Base-by-base conservation (phyloP, 1,140 invertebrate species). In the Drosophila sulfurigaster region DNA sequence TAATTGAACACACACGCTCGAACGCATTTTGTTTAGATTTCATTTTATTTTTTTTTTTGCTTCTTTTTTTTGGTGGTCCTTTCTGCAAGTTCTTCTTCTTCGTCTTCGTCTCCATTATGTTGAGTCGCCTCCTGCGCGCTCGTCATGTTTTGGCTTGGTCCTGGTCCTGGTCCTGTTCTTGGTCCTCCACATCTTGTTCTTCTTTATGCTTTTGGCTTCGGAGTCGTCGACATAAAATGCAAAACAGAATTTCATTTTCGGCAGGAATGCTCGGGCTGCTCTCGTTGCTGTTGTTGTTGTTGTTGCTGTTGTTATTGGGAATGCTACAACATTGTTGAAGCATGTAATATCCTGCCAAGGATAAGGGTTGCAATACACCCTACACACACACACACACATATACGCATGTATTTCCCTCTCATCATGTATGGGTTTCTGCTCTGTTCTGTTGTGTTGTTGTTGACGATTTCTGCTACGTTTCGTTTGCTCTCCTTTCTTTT, bases 11-110 rank as follows among this genome's bases (percentile, higher is more conserved):
- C 83, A 91, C 88, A 91, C 79, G 89, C 88, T 88, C 79, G 75
- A 91, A 85, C 85, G 88, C 83, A 91, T 91, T 91, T 90, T 89
- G 85, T 89, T 90, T 89, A 89, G 86, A 89, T 89, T 90, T 90
- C 81, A 89, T 89, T 89, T 89, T 88, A 70, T 71, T 75, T 82
- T 78, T 71, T 78, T 13, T 60, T 51, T 15, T 13, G 52, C 45
- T 70, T 69, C 51, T 41, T 32, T 64, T 71, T 52, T 41, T 43
- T 46, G 10, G 11, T 59, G 15, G 11, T 68, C 16, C 56, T 60
- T 60, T 66, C 57, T 66, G 32, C 46, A 54, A 43, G 48, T 63
- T 66, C 35, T 52, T 38, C 57, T 66, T 45, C 16, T 59, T 16
- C 35, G 11, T 13, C 41, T 16, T 48, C 51, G 43, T 63, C 71